phyloP scores from a whole-genome alignment of 2,888 invertebrate genomes.

The Hybos culiciformis region DNA sequence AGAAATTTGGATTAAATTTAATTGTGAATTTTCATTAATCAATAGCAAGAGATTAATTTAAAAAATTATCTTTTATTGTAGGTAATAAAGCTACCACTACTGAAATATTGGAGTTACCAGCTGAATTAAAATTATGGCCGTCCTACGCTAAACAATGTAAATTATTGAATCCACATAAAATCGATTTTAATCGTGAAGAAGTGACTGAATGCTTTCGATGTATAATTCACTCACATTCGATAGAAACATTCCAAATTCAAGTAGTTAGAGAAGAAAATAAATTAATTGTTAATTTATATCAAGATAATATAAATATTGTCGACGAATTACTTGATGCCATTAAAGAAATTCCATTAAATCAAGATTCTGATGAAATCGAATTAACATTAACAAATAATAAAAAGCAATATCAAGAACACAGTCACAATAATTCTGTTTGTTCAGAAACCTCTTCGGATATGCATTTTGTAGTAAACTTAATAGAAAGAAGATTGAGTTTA shows the following conservation, averaged over 20 bases:
- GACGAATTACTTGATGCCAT: not conserved
- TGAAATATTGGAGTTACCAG: conserved; percentile 45
- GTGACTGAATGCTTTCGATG: conserved; percentile 49
- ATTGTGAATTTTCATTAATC: too few species aligned
- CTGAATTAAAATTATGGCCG: conserved; percentile 41
- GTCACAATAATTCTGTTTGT: too few species aligned
- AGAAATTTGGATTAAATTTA: too few species aligned
- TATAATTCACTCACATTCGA: conserved; percentile 50
- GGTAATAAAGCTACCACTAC: conserved; percentile 43
- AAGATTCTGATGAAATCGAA: too few species aligned
- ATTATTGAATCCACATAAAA: conserved; percentile 35
- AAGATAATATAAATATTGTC: conserved; percentile 1
- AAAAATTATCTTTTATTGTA: too few species aligned
- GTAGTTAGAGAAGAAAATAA: conserved; percentile 6
- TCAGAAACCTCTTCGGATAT: too few species aligned
- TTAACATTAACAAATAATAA: too few species aligned
- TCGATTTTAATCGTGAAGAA: conserved; percentile 45
- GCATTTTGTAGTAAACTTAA: too few species aligned
- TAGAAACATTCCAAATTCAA: conserved; percentile 31
- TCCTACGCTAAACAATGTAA: conserved; percentile 47
- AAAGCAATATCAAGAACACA: too few species aligned
- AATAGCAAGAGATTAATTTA: too few species aligned
- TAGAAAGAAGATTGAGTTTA: too few species aligned
- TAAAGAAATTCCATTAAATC: not conserved
- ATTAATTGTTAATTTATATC: conserved; percentile 3